Evolutionary conservation across 2,113 vertebrate genomes (phyloP), one percentile per base, ranked within the genome.

Genomic region (Aegotheles bennettii): DNA sequence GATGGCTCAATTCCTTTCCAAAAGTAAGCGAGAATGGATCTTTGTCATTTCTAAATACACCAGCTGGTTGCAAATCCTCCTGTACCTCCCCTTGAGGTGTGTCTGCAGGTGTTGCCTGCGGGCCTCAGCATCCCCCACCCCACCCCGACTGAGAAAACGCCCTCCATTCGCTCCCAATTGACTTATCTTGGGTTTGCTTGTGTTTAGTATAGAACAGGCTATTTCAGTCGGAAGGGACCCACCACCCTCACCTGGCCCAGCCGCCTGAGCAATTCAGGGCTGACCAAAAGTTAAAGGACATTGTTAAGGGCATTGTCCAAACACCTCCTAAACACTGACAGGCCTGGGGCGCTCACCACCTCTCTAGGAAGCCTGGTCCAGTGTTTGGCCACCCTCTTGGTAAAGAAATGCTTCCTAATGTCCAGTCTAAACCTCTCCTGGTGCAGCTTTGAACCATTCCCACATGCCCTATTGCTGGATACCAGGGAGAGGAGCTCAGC

Each of bases 71-170:
- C 11, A 76, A 43, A 61, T 20, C 51, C 33, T 53, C 4, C 0
- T 6, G 9, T 6, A 43, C 13, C 33, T 69, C n/a, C 33, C 13
- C 21, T 38, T 16, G 6, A 61, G 61, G 23, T 42, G 57, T 8
- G 33, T 5, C n/a, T 11, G 13, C 19, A 3, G 0, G 0, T 3
- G 10, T 15, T 33, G 29, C 65, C 85, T 16, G 33, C 0, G 1
- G 43, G 51, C 10, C 25, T 61, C 60, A 16, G 23, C 12, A 45
- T 24, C 16, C 6, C 13, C 8, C n/a, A 28, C 10, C 29, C 25
- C 26, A 14, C 63, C 13, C 23, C 0, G 4, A 15, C 0, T 10
- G 40, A 43, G 50, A 6, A 26, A 89, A 57, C 33, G 51, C 35
- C 5, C 33, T 59, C 43, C 60, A 19, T 74, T 84, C 81, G 24